These are phyloP conservation scores for Diorhabda elongata DNA, from an alignment of 1,140 invertebrate species.

Conservation along the genomic window DNA sequence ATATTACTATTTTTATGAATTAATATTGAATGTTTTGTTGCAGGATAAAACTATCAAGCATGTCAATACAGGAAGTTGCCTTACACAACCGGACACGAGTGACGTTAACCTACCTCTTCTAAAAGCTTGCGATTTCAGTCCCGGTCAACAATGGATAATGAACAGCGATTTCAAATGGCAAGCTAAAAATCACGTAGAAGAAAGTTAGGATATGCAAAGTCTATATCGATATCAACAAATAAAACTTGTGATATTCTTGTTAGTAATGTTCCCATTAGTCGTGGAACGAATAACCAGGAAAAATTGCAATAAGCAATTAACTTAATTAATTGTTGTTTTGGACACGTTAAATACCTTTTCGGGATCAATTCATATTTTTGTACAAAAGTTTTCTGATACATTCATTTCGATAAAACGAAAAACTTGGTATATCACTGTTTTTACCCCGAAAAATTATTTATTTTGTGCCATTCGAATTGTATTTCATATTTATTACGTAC, in stretches of 20 bases:
- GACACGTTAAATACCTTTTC: not conserved
- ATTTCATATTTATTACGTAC: too few species aligned
- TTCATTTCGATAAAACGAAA: too few species aligned
- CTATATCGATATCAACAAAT: constrained; percentile 2
- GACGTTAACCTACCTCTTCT: constrained; percentile 67
- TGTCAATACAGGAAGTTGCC: constrained; percentile 86
- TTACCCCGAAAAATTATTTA: too few species aligned
- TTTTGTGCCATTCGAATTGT: too few species aligned
- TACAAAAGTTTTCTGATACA: too few species aligned
- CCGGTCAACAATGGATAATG: constrained; percentile 92
- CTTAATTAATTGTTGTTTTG: not conserved
- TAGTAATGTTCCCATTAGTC: not conserved
- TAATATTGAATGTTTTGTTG: constrained; percentile 34
- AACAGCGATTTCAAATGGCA: constrained; percentile 94
- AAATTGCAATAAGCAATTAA: constrained; percentile 7
- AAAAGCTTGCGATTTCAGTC: constrained; percentile 64
- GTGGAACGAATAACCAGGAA: not conserved
- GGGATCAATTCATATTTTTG: not conserved
- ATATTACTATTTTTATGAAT: too few species aligned
- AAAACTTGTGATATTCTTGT: constrained; percentile 7
- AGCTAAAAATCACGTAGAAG: constrained; percentile 49
- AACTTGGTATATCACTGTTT: too few species aligned
- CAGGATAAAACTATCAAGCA: constrained; percentile 86
- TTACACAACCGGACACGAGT: constrained; percentile 72
- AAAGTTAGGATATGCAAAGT: constrained; percentile 20